Percentiles rank a stretch among this genome's conserved stretches.
These are phyloP conservation scores for Puma concolor DNA, from an alignment of 2,113 vertebrate genomes.

Conservation along the genomic window DNA sequence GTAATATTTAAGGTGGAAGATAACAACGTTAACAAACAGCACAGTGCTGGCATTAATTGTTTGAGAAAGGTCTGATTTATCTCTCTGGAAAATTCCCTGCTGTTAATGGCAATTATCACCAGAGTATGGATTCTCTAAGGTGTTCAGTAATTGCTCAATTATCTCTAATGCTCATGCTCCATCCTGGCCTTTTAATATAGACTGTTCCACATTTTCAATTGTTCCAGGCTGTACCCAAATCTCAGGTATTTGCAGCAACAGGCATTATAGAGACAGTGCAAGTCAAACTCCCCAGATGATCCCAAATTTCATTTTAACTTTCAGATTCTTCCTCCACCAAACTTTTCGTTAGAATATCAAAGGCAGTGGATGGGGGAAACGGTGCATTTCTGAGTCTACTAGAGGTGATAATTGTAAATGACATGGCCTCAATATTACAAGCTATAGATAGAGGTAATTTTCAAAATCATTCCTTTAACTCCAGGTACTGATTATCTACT, in stretches of 20 bases:
- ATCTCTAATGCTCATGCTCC: neutral
- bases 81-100: neutral
- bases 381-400: neutral
- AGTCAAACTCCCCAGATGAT: neutral
- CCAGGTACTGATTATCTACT: neutral
- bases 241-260: neutral
- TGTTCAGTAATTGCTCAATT: neutral
- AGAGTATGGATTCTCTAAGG: neutral
- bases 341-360: neutral
- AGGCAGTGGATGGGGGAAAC: neutral
- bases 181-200: neutral
- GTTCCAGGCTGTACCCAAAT: neutral
- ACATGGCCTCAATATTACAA: neutral
- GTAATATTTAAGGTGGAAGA: neutral
- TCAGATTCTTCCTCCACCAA: neutral
- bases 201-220: neutral
- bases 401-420: neutral
- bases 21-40: neutral
- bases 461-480: neutral
- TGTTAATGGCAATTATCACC: neutral
- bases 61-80: constrained; percentile 20
- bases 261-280: neutral
- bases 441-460: neutral
- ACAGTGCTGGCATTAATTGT: constrained; percentile 4
- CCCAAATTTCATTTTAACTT: neutral